These are phyloP conservation scores for Aplochiton taeniatus DNA, from an alignment of 2,797 vertebrate species.

Conservation along the genomic window DNA sequence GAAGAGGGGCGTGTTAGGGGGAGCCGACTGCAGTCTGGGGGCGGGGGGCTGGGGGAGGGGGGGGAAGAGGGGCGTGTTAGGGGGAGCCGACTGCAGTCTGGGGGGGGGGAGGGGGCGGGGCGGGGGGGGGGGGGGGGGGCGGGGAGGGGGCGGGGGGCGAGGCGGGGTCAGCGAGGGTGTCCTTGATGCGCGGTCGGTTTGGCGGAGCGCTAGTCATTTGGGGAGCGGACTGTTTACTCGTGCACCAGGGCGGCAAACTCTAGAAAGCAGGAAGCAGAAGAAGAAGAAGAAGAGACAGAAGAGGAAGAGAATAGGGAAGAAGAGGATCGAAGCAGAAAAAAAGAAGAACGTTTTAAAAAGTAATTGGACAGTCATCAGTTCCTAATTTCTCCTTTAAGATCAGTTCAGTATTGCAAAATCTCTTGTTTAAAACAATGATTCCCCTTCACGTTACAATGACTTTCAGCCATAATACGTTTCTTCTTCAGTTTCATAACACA, in stretches of 20 bases:
- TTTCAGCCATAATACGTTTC: no score
- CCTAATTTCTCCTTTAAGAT: no score
- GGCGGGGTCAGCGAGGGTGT: no score
- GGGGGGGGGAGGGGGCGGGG: constrained; percentile 17
- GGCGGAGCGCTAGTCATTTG: constrained; percentile 55
- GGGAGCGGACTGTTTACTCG: constrained; percentile 75
- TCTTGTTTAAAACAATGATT: no score
- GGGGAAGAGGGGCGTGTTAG: constrained; percentile 17
- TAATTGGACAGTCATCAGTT: no score
- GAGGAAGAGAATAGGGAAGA: not conserved
- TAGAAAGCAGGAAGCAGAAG: constrained; percentile 68
- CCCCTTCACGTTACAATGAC: no score
- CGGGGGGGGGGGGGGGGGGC: constrained; percentile 8
- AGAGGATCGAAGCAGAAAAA: no score
- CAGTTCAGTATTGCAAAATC: no score
- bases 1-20: not conserved
- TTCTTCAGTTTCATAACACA: no score
- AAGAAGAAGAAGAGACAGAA: not conserved
- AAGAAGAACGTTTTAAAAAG: no score
- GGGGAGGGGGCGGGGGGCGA: constrained; percentile 13
- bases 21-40: no score
- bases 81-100: no score
- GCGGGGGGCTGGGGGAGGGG: constrained; percentile 4
- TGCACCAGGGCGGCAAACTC: constrained; percentile 91
- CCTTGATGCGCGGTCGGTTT: constrained; percentile 54